Conservation (phyloP, 2,888 invertebrate species). For the Barypeithes pellucidus region DNA sequence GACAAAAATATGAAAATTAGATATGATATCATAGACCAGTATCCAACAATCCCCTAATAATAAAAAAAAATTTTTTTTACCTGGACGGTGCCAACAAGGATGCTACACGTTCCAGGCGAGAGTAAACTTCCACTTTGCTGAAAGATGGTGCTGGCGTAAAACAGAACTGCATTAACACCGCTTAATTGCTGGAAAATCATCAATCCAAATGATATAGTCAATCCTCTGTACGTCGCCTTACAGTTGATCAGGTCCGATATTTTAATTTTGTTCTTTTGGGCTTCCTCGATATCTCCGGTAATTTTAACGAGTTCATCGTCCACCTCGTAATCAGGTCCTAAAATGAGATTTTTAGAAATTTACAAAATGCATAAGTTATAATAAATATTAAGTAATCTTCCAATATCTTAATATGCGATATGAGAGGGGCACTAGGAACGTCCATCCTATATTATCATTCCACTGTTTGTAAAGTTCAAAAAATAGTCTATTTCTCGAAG, state of each 20-base stretch:
- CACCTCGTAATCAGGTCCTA: constrained; percentile 72
- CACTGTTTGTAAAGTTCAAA: no score
- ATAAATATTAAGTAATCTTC: neutral
- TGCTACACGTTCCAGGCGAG: constrained; percentile 65
- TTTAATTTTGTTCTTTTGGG: constrained; percentile 70
- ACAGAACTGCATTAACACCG: constrained; percentile 68
- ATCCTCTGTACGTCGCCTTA: constrained; percentile 60
- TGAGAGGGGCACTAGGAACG: no score
- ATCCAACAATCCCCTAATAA: neutral
- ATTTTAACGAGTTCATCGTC: constrained; percentile 74
- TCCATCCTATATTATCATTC: no score
- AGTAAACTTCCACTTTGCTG: constrained; percentile 63
- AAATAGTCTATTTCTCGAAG: no score
- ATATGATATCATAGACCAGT: no score
- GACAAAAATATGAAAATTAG: no score
- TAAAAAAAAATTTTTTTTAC: constrained; percentile 52
- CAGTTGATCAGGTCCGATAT: constrained; percentile 68
- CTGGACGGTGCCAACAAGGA: constrained; percentile 70
- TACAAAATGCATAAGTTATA: neutral
- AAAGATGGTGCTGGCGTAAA: constrained; percentile 67
- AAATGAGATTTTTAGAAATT: neutral
- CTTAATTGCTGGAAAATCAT: constrained; percentile 71
- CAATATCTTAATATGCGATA: no score
- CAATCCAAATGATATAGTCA: constrained; percentile 66
- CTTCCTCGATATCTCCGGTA: constrained; percentile 71